Evolutionary conservation across 2,888 invertebrate genomes (phyloP), one percentile per base, ranked within the genome.

Genomic region (Tachina grossa): DNA sequence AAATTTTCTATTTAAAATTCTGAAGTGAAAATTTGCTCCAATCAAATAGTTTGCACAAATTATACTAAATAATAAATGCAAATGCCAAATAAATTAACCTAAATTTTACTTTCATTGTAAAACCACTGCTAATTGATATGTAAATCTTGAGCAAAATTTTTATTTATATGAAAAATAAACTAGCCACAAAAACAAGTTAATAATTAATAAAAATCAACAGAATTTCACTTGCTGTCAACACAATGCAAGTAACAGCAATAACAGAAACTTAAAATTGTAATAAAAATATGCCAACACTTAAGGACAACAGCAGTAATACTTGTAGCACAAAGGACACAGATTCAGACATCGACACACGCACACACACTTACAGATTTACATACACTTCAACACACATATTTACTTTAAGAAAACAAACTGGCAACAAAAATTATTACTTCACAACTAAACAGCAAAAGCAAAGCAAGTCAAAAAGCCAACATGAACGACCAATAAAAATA

Each of bases 241-340:
- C 55, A 81, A 19, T 31, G 19, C 22, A 55, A 43, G 41, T 9
- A 77, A 41, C 43, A 59, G 47, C 47, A 63, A 47, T 51, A 81
- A 66, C 31, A 81, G 59, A 59, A 83, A 79, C 71, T 85, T 85
- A 57, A 85, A 83, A 76, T 61, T 85, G 83, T 76, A 83, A 80
- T 80, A 76, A 83, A 85, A 85, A 85, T 83, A 76, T 79, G 76
- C 68, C 85, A 83, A 80, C 83, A 85, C 83, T 85, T 83, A 83
- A 83, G 72, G 83, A 80, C 83, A 83, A 76, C 82, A 75, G 71
- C 85, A 85, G 81, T 69, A 59, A 68, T 39, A 22, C 61, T 45
- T 72, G 39, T 39, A 75, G 51, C 43, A 66, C 47, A 65, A 79
- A 14, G 65, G 13, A 74, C 57, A 59, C 43, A 16, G 57, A 74